Percentiles rank a stretch among this genome's conserved stretches.
Evolutionary conservation across 2,888 invertebrate species (phyloP).

Genomic region (Dicyrtomina minuta): DNA sequence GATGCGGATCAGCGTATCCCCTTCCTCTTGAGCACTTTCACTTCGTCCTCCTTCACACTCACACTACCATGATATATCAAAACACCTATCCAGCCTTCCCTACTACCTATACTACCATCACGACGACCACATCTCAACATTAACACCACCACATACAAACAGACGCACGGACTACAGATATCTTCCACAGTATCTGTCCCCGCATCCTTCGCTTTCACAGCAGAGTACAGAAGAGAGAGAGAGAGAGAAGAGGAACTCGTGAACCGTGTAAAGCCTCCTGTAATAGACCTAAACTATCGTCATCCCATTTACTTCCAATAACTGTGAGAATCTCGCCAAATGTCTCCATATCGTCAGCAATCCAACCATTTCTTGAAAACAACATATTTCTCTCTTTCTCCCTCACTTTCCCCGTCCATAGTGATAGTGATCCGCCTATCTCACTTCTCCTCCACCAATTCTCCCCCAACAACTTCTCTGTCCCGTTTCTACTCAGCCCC

Average conservation of each 20-base stretch:
- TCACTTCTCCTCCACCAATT: background rate
- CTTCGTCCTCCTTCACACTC: too few relatives aligned
- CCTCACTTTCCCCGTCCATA: constrained; percentile 37
- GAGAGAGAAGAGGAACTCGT: constrained; percentile 14
- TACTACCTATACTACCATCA: too few relatives aligned
- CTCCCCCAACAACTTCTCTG: background rate
- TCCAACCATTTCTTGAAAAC: constrained; percentile 16
- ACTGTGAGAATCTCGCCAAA: constrained; percentile 53
- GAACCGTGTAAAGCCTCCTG: constrained; percentile 35
- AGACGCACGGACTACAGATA: too few relatives aligned
- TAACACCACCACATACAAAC: too few relatives aligned
- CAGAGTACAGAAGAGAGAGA: background rate
- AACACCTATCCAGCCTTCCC: too few relatives aligned
- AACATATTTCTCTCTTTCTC: constrained; percentile 28
- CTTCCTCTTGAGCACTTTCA: constrained; percentile 29
- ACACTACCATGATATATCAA: too few relatives aligned
- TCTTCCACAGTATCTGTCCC: too few relatives aligned
- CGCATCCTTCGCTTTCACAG: background rate
- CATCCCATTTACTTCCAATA: constrained; percentile 53
- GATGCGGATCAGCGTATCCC: constrained; percentile 44
- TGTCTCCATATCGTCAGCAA: constrained; percentile 40
- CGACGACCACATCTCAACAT: too few relatives aligned
- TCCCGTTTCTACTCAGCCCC: too few relatives aligned
- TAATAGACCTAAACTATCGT: constrained; percentile 51
- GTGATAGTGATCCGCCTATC: too few relatives aligned